Evolutionary conservation across 2,888 invertebrate species (phyloP).

Genomic region (Celastrina argiolus): DNA sequence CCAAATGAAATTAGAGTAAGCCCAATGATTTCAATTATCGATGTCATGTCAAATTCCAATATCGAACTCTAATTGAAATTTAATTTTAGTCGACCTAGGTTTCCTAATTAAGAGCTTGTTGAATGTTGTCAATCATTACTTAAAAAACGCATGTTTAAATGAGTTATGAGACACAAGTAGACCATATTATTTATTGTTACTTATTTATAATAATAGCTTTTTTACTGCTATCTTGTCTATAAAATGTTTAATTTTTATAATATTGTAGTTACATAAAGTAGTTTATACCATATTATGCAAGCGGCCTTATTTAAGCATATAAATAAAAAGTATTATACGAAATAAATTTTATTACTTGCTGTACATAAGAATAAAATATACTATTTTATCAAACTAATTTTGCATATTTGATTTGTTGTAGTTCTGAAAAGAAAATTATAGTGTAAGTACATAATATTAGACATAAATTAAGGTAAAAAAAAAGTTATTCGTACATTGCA

Average conservation of each 20-base stretch:
- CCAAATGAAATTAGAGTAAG: no score
- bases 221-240: background rate
- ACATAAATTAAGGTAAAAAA: no score
- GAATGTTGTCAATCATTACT: no score
- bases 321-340: slow-evolving; percentile 4
- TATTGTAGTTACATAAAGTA: background rate
- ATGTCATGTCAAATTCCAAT: no score
- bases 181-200: no score
- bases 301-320: background rate
- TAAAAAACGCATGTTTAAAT: no score
- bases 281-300: background rate
- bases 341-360: slow-evolving; percentile 19
- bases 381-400: slow-evolving; percentile 31
- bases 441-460: background rate
- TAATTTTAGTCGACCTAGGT: no score
- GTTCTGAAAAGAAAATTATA: slow-evolving; percentile 43
- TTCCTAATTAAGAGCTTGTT: no score
- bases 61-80: no score
- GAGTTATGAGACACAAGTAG: no score
- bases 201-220: background rate
- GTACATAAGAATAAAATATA: slow-evolving; percentile 27
- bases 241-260: background rate
- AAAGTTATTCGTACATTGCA: no score
- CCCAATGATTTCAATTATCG: no score
- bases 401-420: slow-evolving; percentile 40